Evolutionary conservation across 64 coral and sea anemone genomes (phyloP).

Genomic region (Stichodactyla mertensii): DNA sequence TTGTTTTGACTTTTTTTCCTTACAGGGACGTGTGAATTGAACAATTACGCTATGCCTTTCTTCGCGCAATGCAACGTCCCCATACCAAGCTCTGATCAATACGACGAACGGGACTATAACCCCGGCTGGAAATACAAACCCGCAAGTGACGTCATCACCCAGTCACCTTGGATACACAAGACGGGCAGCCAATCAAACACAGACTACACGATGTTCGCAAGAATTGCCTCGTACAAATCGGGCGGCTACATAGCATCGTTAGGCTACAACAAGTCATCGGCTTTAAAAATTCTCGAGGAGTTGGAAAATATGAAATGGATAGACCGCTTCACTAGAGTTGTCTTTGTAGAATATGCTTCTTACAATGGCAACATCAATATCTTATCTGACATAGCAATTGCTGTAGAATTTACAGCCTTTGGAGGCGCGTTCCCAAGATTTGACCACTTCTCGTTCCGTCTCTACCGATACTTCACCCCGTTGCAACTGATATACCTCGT

Average conservation of each 20-base stretch:
- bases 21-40: neutral
- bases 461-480: slow-evolving; percentile 50
- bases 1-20: neutral
- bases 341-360: slow-evolving; percentile 54
- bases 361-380: slow-evolving; percentile 60
- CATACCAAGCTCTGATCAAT: neutral
- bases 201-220: slow-evolving; percentile 26
- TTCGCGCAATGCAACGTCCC: neutral
- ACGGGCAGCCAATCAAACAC: slow-evolving; percentile 45
- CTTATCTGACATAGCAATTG: slow-evolving; percentile 24
- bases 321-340: slow-evolving; percentile 39
- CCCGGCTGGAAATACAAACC: slow-evolving; percentile 5
- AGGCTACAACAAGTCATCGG: neutral
- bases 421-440: slow-evolving; percentile 36
- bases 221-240: neutral
- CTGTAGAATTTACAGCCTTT: slow-evolving; percentile 36
- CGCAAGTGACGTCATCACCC: neutral
- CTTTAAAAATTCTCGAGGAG: neutral
- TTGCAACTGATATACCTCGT: slow-evolving; percentile 49
- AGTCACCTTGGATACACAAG: slow-evolving; percentile 51
- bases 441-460: slow-evolving; percentile 51
- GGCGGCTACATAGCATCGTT: slow-evolving; percentile 52
- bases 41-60: neutral
- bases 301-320: slow-evolving; percentile 33
- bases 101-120: slow-evolving; percentile 12